Evolutionary conservation across 1,140 invertebrate species (phyloP), one percentile per base, ranked within the genome.

Genomic region (Pteromalus puparum): DNA sequence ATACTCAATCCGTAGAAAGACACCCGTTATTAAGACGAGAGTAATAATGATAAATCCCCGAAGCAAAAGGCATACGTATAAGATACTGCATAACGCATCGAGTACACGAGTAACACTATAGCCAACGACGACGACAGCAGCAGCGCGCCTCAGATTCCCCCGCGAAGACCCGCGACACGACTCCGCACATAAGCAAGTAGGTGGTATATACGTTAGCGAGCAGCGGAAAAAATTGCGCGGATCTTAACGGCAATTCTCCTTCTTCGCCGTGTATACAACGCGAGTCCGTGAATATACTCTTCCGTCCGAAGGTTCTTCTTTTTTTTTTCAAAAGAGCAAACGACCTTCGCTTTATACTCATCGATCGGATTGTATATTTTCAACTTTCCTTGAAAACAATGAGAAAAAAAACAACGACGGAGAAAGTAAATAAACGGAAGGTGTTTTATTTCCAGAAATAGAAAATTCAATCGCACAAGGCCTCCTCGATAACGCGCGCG

Each of bases 241-340:
- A 28, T 70, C 67, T 70, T 70, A 70, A 70, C 67, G 67, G 67
- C 67, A 70, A 70, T 70, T 70, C 67, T 28, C 67, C 67, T 13
- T 10, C 26, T 6, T 2, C 53, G 30, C 30, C 30, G 30, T n/a
- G 48, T 53, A 15, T 53, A 53, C n/a, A n/a, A 61, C 6, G 53
- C 48, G 48, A 53, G 48, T 61, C 21, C 53, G 53, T 42, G 38
- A 34, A 34, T 42, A 42, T 9, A 42, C 38, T 42, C 38, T 42
- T 42, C 38, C 10, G 38, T 10, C 1, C 10, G 38, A 10, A 42
- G 38, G 10, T 42, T 42, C 10, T 42, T 42, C 10, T 42, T 42
- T 42, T 42, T 42, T 42, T 42, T 42, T 42, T 42, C 30, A 34
- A 42, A 42, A 42, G 38, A 10, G 10, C 1, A 42, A 1, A 34